phyloP scores from a whole-genome alignment of 2,888 invertebrate genomes.

The Nemapogon koenigi region DNA sequence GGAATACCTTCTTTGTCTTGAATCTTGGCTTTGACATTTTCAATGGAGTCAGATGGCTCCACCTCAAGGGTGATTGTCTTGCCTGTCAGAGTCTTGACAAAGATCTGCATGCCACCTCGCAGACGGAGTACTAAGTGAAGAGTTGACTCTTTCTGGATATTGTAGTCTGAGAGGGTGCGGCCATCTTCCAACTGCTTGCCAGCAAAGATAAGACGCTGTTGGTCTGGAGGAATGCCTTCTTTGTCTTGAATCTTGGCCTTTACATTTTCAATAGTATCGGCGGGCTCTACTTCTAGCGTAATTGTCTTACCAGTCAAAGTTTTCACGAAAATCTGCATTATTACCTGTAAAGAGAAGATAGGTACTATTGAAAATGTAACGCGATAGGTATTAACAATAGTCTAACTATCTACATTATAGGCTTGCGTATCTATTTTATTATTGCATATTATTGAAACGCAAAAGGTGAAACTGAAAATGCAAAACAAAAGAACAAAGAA shows the following conservation, averaged over 20 bases:
- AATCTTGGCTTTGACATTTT: conserved; percentile 46
- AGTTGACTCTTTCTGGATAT: conserved; percentile 43
- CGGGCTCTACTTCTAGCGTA: conserved; percentile 38
- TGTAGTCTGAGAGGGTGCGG: conserved; percentile 39
- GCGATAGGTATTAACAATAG: no score
- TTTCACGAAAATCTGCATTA: conserved; percentile 38
- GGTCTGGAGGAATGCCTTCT: conserved; percentile 43
- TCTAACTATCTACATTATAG: no score
- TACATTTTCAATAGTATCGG: conserved; percentile 43
- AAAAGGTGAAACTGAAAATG: no score
- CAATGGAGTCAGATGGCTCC: conserved; percentile 41
- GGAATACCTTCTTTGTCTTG: conserved; percentile 48
- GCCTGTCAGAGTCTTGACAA: conserved; percentile 33
- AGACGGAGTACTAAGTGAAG: conserved; percentile 38
- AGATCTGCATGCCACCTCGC: conserved; percentile 26
- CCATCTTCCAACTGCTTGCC: conserved; percentile 43
- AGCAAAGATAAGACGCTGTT: conserved; percentile 40
- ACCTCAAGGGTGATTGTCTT: conserved; percentile 46
- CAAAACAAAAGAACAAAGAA: no score
- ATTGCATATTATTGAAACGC: no score
- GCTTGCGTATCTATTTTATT: no score
- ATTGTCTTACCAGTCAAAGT: conserved; percentile 35
- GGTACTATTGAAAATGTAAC: conserved; percentile 5
- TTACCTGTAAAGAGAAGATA: conserved; percentile 20
- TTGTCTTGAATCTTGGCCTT: conserved; percentile 46